Base-by-base conservation (phyloP, 2,113 vertebrate genomes). In the Strix aluco region DNA sequence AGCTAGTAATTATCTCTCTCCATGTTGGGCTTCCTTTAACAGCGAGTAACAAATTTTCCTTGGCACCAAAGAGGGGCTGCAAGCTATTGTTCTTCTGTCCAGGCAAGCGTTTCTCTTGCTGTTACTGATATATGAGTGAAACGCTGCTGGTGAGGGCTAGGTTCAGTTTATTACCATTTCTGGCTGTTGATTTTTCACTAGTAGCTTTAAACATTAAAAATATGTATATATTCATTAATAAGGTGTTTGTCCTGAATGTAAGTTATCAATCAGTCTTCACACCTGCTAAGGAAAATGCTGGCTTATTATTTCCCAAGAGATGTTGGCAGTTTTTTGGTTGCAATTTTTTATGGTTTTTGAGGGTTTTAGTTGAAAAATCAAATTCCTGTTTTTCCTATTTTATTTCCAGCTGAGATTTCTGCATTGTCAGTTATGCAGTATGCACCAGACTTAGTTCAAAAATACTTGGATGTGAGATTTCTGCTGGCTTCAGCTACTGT, bases 1-100 rank as follows among this genome's bases (percentile, higher is more conserved):
- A 94, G 92, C 86, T 81, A 70, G 62, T 88, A 90, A 96, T 97
- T 90, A 75, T 81, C 83, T 71, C 92, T 91, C 57, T 92, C 80
- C 47, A 5, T 80, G 85, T 73, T 91, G 70, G 58, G 74, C 90
- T 94, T 90, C 69, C 61, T 93, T 94, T 88, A 89, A 84, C 86
- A 44, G 83, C n/a, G 25, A 93, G 69, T 74, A 74, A 91, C 95
- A 92, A 93, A 93, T 94, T 94, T 92, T 92, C 73, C 69, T 95
- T 96, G 94, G 95, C 95, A 95, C 69, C 49, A 42, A 74, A 87
- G 52, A 79, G 52, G 49, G 89, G 36, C 86, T 94, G 73, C 36
- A 40, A 72, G 65, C 86, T 92, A 86, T 94, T 96, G 86, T 97
- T 94, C 86, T 57, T 88, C 77, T 55, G 58, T 40, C 58, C 85